These are phyloP conservation scores for Cebus imitator DNA, from an alignment of 2,113 vertebrate genomes.

Conservation along the genomic window DNA sequence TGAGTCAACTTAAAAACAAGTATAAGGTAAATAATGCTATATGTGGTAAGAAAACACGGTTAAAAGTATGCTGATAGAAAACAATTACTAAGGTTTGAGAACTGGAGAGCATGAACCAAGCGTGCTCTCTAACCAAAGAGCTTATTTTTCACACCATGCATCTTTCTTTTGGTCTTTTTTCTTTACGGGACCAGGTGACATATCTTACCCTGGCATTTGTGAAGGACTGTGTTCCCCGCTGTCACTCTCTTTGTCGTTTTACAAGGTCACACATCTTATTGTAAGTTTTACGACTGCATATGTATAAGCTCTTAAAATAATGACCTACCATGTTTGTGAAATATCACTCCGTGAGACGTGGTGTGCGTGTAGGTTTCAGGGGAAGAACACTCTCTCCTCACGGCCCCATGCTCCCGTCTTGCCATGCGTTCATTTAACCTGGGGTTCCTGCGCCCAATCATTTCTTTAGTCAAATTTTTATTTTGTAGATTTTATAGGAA, in stretches of 20 bases:
- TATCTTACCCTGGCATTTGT: too few species aligned
- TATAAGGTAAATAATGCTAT: background rate
- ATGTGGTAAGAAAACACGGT: background rate
- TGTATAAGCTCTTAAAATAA: background rate
- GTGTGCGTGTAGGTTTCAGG: background rate
- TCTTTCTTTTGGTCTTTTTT: background rate
- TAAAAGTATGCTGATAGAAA: background rate
- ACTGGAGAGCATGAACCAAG: background rate
- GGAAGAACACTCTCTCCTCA: background rate
- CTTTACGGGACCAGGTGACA: too few species aligned
- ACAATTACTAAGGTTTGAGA: background rate
- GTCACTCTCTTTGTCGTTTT: background rate
- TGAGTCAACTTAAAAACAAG: background rate
- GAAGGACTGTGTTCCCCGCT: background rate
- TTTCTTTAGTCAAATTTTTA: background rate
- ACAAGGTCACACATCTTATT: background rate
- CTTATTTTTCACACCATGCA: rapidly evolving
- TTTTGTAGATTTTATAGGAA: background rate
- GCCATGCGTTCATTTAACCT: rapidly evolving
- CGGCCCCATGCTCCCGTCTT: rapidly evolving
- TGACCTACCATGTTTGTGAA: background rate
- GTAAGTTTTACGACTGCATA: background rate
- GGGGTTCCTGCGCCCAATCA: background rate
- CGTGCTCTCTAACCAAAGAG: background rate
- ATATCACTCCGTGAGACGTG: background rate